Percentiles rank a stretch among this genome's conserved stretches.
Conservation (phyloP, 2,113 vertebrate species). For the Desmodus rotundus region DNA sequence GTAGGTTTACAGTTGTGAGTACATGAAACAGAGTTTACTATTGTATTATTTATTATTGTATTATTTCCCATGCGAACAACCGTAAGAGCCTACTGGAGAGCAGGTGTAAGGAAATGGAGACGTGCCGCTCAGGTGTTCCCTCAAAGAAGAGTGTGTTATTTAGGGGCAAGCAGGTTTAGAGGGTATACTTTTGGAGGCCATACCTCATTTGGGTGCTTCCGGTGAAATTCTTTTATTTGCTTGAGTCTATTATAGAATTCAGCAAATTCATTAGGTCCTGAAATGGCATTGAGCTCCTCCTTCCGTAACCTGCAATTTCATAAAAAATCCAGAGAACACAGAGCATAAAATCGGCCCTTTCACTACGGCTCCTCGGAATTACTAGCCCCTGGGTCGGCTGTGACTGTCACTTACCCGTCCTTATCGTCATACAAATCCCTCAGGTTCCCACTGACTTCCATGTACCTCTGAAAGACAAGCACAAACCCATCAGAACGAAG, state of each 20-base stretch:
- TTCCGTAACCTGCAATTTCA: constrained; percentile 85
- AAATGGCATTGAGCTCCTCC: constrained; percentile 96
- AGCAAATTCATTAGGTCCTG: constrained; percentile 96
- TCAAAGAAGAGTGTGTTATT: background rate
- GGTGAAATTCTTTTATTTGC: constrained; percentile 97
- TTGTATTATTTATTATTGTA: background rate
- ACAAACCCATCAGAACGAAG: constrained; percentile 26
- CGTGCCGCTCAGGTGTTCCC: background rate
- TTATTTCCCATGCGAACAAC: background rate
- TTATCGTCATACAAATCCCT: constrained; percentile 96
- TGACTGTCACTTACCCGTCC: constrained; percentile 88
- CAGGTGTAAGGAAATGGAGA: background rate
- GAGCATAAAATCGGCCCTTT: background rate
- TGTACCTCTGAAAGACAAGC: constrained; percentile 87
- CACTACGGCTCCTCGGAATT: background rate
- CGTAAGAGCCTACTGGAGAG: background rate
- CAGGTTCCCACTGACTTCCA: constrained; percentile 95
- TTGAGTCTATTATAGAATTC: constrained; percentile 98
- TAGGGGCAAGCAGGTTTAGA: background rate
- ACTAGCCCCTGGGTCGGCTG: background rate
- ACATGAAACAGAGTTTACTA: too few relatives aligned
- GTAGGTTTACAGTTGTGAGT: background rate
- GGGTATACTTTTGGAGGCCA: background rate
- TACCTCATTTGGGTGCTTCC: constrained; percentile 98
- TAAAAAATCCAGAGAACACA: background rate